Evolutionary conservation across 2,797 vertebrate species (phyloP), one percentile per base, ranked within the genome.

Genomic region (Parauchenoglanis ngamensis): DNA sequence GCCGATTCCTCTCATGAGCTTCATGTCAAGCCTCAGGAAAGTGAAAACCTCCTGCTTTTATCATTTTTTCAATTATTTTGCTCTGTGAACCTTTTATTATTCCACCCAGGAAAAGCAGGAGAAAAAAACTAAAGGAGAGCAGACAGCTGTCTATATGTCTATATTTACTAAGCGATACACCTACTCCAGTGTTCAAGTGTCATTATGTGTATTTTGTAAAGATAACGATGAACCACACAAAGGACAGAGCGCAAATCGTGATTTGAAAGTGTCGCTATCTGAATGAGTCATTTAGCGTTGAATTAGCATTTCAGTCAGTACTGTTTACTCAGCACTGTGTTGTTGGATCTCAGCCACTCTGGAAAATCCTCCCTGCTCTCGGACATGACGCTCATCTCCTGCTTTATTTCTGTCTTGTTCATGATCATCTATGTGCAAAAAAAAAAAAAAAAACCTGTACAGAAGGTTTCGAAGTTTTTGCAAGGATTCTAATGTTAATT

Each of bases 401-500:
- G 83, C 63, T 79, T 75, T 19, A 65, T 21, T 28, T 11, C 3
- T 4, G 80, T n/a, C 40, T 65, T 49, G 46, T 49, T 65, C 17
- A 46, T 8, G 23, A 57, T 93, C 93, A 89, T 93, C 88, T 3
- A 91, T 93, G 93, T 93, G 83, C 86, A 92, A 92, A 91, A 40
- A 40, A 40, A 40, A 40, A 40, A 40, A 40, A 40, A 40, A 92
- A 92, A 93, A 91, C 89, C 91, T 93, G 93, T 94, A 94, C 91
- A 91, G 92, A 92, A 92, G 90, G 92, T 92, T 92, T 94, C 93
- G 91, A 92, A 92, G 94, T 35, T 72, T 40, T 40, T 92, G 93
- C 93, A 93, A 28, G 28, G 46, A 13, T 35, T 57, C 23, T 40
- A 92, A 94, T 89, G 91, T 91, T 95, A 94, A 95, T 95, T 93